Evolutionary conservation across 2,888 invertebrate species (phyloP), one percentile per base, ranked within the genome.

Genomic region (Phaonia tiefii): DNA sequence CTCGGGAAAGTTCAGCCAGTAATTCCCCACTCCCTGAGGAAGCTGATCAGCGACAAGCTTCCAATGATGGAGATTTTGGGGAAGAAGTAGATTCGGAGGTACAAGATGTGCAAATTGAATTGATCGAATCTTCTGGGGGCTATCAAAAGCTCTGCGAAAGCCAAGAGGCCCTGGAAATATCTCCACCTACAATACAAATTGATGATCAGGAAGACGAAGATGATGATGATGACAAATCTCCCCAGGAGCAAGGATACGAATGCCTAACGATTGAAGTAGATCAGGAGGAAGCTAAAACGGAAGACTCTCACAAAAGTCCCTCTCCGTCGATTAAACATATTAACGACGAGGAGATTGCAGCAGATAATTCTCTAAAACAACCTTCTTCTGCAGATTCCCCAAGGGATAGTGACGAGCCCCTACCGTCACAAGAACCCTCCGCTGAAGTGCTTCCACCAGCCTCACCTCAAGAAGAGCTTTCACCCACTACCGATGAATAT

Each of bases 401-500:
- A 0, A 1, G 25, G 4, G 63, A 75, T n/a, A 46, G 4, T 8
- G 4, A 13, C 0, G n/a, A 51, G 22, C 46, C 58, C n/a, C 22
- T 37, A 5, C 7, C 1, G 54, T 44, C 39, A 46, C 2, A 20
- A 54, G 42, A 1, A 20, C 20, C 22, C 37, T 44, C 56, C 42
- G 71, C 66, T n/a, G 75, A 71, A 25, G 77, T 81, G 37, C 31
- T 74, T 8, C 79, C n/a, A 4, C 70, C 8, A 1, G 66, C 71
- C 31, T 71, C 69, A 26, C 65, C 49, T 84, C 83, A 5, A 86
- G 88, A 87, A 65, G 91, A 91, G 60, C 85, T 91, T 5, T 91
- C 90, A 25, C 90, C 91, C 56, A 89, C 89, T 46, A 89, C 89
- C 39, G 90, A 91, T 63, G 91, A 91, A 85, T 90, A 90, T 67